These are phyloP conservation scores for Pangasianodon hypophthalmus DNA, from an alignment of 2,113 vertebrate genomes.

Conservation along the genomic window DNA sequence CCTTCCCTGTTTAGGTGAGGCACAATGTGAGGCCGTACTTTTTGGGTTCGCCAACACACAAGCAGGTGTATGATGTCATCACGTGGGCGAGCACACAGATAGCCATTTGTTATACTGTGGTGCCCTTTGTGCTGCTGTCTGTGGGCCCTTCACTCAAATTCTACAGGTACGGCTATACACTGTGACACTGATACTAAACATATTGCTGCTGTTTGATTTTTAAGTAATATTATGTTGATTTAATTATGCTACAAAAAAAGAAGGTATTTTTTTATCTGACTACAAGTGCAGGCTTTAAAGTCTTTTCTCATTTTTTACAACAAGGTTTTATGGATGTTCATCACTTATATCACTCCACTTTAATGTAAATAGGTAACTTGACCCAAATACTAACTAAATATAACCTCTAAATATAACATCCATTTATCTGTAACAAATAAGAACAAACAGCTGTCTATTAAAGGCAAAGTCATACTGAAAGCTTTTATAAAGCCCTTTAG, in stretches of 20 bases:
- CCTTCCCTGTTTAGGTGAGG: constrained; percentile 78
- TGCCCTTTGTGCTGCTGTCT: constrained; percentile 92
- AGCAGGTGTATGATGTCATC: constrained; percentile 82
- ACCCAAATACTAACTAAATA: background rate
- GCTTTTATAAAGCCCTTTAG: background rate
- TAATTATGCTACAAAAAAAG: background rate
- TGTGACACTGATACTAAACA: background rate
- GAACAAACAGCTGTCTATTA: background rate
- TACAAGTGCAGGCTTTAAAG: background rate
- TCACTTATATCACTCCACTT: background rate
- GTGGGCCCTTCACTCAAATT: constrained; percentile 85
- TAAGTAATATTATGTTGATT: background rate
- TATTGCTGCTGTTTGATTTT: background rate
- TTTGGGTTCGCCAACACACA: constrained; percentile 76
- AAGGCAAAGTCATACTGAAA: background rate
- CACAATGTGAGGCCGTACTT: constrained; percentile 86
- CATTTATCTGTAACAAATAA: background rate
- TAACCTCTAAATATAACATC: background rate
- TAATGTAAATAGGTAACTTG: background rate
- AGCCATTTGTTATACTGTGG: constrained; percentile 91
- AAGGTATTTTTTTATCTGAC: background rate
- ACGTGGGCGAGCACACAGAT: constrained; percentile 88
- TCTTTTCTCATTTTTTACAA: background rate
- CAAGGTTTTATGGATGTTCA: background rate
- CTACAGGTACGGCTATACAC: constrained; percentile 77